These are phyloP conservation scores for Lacerta agilis DNA, from an alignment of 2,797 vertebrate species.

Conservation along the genomic window DNA sequence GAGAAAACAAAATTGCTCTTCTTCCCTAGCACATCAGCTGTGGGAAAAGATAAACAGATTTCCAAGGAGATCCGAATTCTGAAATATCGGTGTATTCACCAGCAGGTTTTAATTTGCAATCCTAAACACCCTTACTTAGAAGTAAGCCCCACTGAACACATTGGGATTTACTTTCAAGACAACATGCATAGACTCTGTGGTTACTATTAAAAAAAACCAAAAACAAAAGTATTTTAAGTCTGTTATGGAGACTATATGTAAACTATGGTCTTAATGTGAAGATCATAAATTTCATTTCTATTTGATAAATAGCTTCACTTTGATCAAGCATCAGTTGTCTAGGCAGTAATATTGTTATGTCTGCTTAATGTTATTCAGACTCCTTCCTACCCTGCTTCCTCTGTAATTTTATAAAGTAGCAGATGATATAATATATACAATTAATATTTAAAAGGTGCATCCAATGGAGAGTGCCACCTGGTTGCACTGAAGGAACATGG, in stretches of 20 bases:
- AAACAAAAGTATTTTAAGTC: constrained; percentile 24
- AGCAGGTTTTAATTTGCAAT: constrained; percentile 36
- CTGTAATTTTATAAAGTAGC: neutral
- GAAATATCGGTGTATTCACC: constrained; percentile 57
- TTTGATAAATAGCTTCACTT: constrained; percentile 46
- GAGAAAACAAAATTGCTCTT: constrained; percentile 84
- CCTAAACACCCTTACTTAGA: no score
- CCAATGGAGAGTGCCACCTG: neutral
- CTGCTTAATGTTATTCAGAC: constrained; percentile 4
- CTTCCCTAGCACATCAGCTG: constrained; percentile 66
- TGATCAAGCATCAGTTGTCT: constrained; percentile 41
- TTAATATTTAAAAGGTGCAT: neutral
- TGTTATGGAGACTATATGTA: constrained; percentile 45
- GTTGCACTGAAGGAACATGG: neutral
- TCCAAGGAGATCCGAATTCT: constrained; percentile 64
- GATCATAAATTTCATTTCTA: constrained; percentile 28
- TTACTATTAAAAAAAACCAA: no score
- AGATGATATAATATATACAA: neutral
- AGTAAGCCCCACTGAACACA: neutral
- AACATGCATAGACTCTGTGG: no score
- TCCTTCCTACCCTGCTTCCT: constrained; percentile 6
- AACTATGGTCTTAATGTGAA: constrained; percentile 18
- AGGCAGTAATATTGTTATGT: neutral
- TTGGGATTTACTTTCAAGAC: constrained; percentile 33
- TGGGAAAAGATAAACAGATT: constrained; percentile 75